Evolutionary conservation across 2,113 vertebrate species (phyloP).

Genomic region (Pelusios castaneus): DNA sequence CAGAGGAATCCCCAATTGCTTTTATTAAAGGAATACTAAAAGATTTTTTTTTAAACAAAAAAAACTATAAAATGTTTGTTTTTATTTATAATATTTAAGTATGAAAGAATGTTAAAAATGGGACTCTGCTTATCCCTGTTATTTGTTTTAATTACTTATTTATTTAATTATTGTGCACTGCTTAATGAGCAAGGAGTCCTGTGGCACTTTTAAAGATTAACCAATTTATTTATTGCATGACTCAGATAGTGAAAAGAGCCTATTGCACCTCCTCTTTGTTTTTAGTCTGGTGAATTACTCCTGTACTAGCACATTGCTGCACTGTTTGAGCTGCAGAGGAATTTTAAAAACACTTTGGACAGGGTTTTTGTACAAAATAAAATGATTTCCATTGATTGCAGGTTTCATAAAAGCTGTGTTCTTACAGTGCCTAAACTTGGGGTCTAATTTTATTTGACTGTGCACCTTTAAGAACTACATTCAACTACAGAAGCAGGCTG

Average conservation of each 20-base stretch:
- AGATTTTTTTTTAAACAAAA: background rate
- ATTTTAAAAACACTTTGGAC: accelerated
- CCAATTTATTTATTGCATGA: background rate
- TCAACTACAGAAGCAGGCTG: background rate
- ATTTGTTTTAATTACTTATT: background rate
- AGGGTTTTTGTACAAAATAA: background rate
- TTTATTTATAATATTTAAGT: background rate
- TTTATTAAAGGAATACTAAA: background rate
- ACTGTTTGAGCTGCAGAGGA: accelerated
- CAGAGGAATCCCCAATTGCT: background rate
- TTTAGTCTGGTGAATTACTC: background rate
- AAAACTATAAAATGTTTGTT: background rate
- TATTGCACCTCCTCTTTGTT: background rate
- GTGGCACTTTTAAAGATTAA: too few relatives aligned
- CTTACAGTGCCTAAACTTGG: accelerated
- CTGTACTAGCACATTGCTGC: accelerated
- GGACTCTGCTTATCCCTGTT: background rate
- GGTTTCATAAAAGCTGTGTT: background rate
- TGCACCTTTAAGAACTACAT: background rate
- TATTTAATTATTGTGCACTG: background rate
- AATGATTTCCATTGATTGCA: accelerated
- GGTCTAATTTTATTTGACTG: background rate
- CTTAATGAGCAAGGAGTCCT: background rate
- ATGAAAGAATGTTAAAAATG: background rate
- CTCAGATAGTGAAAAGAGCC: background rate